phyloP scores from a whole-genome alignment of 1,140 invertebrate genomes.

The Aethina tumida region DNA sequence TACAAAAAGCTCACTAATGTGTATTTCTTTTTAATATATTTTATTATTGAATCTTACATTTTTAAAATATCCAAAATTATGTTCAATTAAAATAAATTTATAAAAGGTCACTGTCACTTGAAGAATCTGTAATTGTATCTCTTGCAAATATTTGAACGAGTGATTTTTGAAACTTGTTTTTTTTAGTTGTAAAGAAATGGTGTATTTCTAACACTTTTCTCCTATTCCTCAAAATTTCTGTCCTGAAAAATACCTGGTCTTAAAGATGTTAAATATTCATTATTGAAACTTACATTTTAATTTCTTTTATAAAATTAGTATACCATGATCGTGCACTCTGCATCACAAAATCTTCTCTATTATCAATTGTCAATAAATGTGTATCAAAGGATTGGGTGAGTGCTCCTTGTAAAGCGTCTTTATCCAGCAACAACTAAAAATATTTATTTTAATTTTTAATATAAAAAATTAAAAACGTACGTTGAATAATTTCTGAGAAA shows the following conservation, averaged over 20 bases:
- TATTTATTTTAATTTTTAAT: neutral
- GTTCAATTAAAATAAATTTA: too few relatives aligned
- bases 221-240: conserved; percentile 65
- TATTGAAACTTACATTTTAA: too few relatives aligned
- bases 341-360: conserved; percentile 60
- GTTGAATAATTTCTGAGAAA: conserved; percentile 4
- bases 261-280: conserved; percentile 6
- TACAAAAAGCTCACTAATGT: too few relatives aligned
- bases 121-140: too few relatives aligned
- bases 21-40: too few relatives aligned
- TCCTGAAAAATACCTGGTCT: neutral
- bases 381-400: conserved; percentile 61
- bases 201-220: conserved; percentile 73
- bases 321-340: conserved; percentile 30
- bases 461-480: conserved; percentile 1
- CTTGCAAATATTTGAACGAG: too few relatives aligned
- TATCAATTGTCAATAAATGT: conserved; percentile 66
- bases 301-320: neutral
- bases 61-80: too few relatives aligned
- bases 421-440: conserved; percentile 47
- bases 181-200: conserved; percentile 63
- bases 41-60: too few relatives aligned
- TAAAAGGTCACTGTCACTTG: too few relatives aligned
- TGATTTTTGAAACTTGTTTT: conserved; percentile 54
- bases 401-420: conserved; percentile 58